Conservation (phyloP, 1,140 invertebrate genomes). For the Chrysomallon squamiferum region DNA sequence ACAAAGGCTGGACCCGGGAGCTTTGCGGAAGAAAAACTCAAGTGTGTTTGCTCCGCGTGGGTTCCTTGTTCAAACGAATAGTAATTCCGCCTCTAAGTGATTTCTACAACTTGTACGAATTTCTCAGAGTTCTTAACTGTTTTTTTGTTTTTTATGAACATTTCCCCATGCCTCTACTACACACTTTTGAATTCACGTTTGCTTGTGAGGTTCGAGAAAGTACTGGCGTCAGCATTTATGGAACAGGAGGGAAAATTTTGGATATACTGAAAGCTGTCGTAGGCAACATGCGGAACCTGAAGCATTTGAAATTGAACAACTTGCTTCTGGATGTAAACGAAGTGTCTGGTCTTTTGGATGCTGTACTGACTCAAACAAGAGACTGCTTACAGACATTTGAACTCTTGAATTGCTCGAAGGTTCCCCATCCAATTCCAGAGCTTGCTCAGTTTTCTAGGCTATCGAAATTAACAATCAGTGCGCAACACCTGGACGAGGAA, state of each 20-base stretch:
- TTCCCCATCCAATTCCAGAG: constrained; percentile 77
- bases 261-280: constrained; percentile 66
- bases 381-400: constrained; percentile 72
- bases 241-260: constrained; percentile 73
- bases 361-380: constrained; percentile 70
- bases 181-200: constrained; percentile 75
- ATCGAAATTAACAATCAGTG: constrained; percentile 77
- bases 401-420: constrained; percentile 79
- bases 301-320: constrained; percentile 76
- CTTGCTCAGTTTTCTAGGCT: constrained; percentile 78
- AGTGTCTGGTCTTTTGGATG: constrained; percentile 72
- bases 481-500: constrained; percentile 83
- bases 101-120: constrained; percentile 82
- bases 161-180: constrained; percentile 53
- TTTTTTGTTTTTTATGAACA: constrained; percentile 48
- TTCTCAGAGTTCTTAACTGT: constrained; percentile 67
- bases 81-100: constrained; percentile 79
- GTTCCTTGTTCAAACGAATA: constrained; percentile 72
- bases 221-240: constrained; percentile 68
- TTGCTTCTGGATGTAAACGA: constrained; percentile 74
- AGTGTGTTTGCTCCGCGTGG: constrained; percentile 77
- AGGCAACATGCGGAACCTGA: constrained; percentile 72
- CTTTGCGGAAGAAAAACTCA: constrained; percentile 45
- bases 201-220: constrained; percentile 71
- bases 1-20: constrained; percentile 73